Evolutionary conservation across 2,888 invertebrate species (phyloP).

Genomic region (Pinctada fucata): DNA sequence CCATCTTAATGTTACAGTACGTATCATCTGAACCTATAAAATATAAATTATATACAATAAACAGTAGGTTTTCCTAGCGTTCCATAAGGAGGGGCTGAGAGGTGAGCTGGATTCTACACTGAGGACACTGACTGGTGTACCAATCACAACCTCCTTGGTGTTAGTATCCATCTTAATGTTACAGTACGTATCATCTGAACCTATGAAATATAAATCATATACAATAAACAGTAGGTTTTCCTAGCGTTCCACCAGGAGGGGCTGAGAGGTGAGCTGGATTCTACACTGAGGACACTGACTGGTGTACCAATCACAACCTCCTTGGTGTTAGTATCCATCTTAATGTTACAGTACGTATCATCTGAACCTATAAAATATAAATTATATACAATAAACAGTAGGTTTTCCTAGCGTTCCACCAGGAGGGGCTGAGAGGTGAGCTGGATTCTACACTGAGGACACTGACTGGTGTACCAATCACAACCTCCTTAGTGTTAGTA

Average conservation of each 20-base stretch:
- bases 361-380: conserved; percentile 37
- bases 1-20: conserved; percentile 71
- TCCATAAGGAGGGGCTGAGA: conserved; percentile 32
- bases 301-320: conserved; percentile 74
- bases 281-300: conserved; percentile 49
- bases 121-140: conserved; percentile 66
- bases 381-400: conserved; percentile 22
- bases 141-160: conserved; percentile 72
- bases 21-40: conserved; percentile 57
- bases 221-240: conserved; percentile 39
- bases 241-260: conserved; percentile 31
- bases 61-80: conserved; percentile 41
- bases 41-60: neutral
- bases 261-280: conserved; percentile 25
- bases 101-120: conserved; percentile 26
- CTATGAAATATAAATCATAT: neutral
- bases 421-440: conserved; percentile 27
- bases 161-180: conserved; percentile 70
- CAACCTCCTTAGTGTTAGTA: conserved; percentile 67
- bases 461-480: conserved; percentile 73
- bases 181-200: conserved; percentile 63
- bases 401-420: conserved; percentile 41
- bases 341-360: conserved; percentile 69
- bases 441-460: conserved; percentile 25
- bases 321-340: conserved; percentile 66